Evolutionary conservation across 2,888 invertebrate genomes (phyloP).

Genomic region (Abrostola triplasia): DNA sequence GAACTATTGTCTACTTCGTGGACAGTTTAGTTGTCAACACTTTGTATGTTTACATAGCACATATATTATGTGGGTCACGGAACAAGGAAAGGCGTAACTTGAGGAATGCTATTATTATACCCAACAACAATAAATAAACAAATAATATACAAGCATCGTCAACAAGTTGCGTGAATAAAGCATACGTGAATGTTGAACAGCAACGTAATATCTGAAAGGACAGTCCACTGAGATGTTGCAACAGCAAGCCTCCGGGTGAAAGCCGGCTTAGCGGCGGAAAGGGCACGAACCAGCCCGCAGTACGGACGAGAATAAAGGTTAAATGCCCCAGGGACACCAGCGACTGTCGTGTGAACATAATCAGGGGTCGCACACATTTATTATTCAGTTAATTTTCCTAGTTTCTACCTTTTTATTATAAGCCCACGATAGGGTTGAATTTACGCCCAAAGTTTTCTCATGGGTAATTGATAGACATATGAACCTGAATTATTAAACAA

Average conservation of each 20-base stretch:
- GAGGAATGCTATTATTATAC: too few species aligned
- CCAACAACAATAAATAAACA: too few species aligned
- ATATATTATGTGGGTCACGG: too few species aligned
- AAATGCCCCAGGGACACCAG: constrained; percentile 45
- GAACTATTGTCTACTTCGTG: too few species aligned
- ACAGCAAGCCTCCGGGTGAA: constrained; percentile 34
- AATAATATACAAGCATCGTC: too few species aligned
- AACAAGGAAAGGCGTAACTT: too few species aligned
- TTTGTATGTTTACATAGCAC: too few species aligned
- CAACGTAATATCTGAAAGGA: constrained; percentile 21
- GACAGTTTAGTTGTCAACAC: too few species aligned
- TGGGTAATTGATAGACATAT: constrained; percentile 54
- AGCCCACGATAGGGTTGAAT: constrained; percentile 53
- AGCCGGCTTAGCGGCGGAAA: constrained; percentile 50
- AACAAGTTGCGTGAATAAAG: neutral
- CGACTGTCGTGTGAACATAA: constrained; percentile 54
- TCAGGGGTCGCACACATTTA: constrained; percentile 55
- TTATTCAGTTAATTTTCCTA: constrained; percentile 59
- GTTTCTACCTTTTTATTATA: constrained; percentile 57
- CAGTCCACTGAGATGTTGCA: constrained; percentile 37
- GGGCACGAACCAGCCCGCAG: constrained; percentile 23
- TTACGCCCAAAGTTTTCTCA: constrained; percentile 49
- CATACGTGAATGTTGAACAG: constrained; percentile 2
- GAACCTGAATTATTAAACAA: constrained; percentile 53
- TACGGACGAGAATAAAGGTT: constrained; percentile 43